Conservation (phyloP, 2,888 invertebrate genomes). For the Cyclophora punctaria region DNA sequence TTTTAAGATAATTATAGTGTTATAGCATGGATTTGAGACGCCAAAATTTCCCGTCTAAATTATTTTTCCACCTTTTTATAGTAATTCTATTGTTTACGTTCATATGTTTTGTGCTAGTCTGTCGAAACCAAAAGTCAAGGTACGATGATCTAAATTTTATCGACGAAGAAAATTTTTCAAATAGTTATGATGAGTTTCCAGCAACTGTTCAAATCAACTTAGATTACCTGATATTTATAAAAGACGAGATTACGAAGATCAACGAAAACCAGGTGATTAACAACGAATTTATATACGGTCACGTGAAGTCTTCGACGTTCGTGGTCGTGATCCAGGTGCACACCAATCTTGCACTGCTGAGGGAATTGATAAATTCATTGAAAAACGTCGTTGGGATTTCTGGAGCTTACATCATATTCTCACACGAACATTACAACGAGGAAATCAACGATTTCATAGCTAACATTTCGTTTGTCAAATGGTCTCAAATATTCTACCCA, state of each 20-base stretch:
- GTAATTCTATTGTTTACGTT: no score
- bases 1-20: no score
- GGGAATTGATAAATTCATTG: constrained; percentile 28
- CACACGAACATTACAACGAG: constrained; percentile 23
- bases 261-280: constrained; percentile 27
- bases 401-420: constrained; percentile 32
- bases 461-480: constrained; percentile 25
- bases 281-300: constrained; percentile 16
- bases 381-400: constrained; percentile 25
- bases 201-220: background rate
- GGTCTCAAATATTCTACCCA: constrained; percentile 37
- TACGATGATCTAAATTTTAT: no score
- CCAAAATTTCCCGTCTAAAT: no score
- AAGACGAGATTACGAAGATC: constrained; percentile 19
- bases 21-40: no score
- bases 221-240: constrained; percentile 13
- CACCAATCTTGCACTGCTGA: constrained; percentile 24
- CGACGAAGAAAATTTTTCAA: constrained; percentile 8
- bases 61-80: no score
- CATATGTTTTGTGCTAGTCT: no score
- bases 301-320: constrained; percentile 5
- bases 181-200: no score
- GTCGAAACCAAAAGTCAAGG: no score
- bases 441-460: constrained; percentile 23
- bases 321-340: constrained; percentile 40